Percentiles rank a stretch among this genome's conserved stretches.
Conservation (phyloP, 2,113 vertebrate species). For the Abramis brama region DNA sequence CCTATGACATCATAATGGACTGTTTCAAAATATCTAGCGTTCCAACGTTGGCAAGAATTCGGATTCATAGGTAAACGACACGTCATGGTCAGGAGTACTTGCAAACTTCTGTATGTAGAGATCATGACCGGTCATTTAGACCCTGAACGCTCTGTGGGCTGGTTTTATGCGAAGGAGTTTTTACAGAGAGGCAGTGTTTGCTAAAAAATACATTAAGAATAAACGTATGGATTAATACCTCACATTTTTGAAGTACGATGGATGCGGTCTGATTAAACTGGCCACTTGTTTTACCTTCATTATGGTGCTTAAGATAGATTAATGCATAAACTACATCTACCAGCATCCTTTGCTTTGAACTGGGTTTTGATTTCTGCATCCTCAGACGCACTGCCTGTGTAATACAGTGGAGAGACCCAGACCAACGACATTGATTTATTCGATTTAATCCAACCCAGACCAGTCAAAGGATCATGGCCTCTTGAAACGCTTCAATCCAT, state of each 20-base stretch:
- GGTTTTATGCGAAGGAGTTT: background rate
- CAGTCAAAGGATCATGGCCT: constrained; percentile 87
- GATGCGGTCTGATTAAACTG: background rate
- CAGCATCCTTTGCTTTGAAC: constrained; percentile 26
- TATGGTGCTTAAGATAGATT: constrained; percentile 16
- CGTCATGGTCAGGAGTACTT: background rate
- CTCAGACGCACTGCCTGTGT: background rate
- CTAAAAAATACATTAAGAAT: constrained; percentile 19
- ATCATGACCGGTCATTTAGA: background rate
- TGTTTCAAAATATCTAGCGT: background rate
- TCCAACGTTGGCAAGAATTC: background rate
- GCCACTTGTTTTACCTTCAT: background rate
- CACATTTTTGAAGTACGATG: background rate
- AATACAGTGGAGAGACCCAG: background rate
- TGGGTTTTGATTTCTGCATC: constrained; percentile 23
- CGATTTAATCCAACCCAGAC: background rate
- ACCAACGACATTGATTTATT: constrained; percentile 23
- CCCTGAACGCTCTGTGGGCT: background rate
- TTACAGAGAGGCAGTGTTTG: constrained; percentile 1
- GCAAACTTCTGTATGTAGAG: background rate
- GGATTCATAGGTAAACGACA: background rate
- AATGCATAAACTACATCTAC: constrained; percentile 31
- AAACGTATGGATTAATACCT: constrained; percentile 14
- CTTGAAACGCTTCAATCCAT: constrained; percentile 94
- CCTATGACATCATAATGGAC: constrained; percentile 18